Evolutionary conservation across 2,797 vertebrate genomes (phyloP), one percentile per base, ranked within the genome.

Genomic region (Austrolebias charrua): DNA sequence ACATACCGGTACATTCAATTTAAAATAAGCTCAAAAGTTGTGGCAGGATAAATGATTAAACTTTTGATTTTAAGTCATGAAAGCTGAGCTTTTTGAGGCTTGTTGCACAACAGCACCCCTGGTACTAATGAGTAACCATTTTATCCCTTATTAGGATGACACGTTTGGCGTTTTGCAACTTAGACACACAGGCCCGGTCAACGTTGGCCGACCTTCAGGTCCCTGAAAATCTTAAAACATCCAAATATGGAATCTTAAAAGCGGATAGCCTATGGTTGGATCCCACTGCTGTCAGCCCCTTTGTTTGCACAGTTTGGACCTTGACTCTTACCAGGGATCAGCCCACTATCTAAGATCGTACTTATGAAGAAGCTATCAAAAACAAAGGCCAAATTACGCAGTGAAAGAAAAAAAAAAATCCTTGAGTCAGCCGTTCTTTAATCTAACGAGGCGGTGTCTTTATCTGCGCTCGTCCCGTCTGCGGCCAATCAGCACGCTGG

Each of bases 221-320:
- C 59, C 35, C 52, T 10, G 24, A 59, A 64, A 78, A 73, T 79
- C 82, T 85, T 87, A 80, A 85, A 90, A 87, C 33, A 65, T 66
- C 90, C 91, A 88, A 92, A 92, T 91, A 91, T 90, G 91, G 90
- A 71, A 76, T 84, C 86, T 90, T 88, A 72, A 67, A 81, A 71
- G 28, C 59, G 71, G 65, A 42, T 35, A 64, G 66, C 76, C 78
- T 71, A 33, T 62, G 18, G 63, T 20, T 52, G 57, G 19, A 62
- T 46, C 63, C 29, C 31, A 60, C 50, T 1, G 29, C 50, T 76
- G 74, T 70, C 73, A 69, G 66, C 69, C 73, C 64, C 58, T 68
- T 16, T 88, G 84, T 92, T 92, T 92, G 82, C 82, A 76, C 71
- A 72, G 79, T 78, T 87, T 92, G 91, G 89, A 92, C 91, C 87